A percentile compares a stretch with the other conserved stretches of the same genome.
phyloP scores from a whole-genome alignment of 2,113 vertebrate genomes.

The Budorcas taxicolor region DNA sequence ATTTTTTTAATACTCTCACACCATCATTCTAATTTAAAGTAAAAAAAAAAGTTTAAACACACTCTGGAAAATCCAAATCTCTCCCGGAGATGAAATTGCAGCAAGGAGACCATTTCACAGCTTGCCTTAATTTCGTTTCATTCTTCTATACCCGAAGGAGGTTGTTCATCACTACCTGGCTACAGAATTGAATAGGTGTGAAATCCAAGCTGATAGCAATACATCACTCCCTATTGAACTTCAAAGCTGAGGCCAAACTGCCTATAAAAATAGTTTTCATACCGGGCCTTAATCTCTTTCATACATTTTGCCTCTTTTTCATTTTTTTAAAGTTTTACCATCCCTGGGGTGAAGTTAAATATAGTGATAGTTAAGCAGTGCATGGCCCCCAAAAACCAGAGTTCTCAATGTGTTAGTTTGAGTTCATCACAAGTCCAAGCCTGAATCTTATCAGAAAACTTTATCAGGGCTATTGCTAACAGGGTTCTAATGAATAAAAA shows the following conservation, averaged over 20 bases:
- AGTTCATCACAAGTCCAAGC: background rate
- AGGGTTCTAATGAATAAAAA: background rate
- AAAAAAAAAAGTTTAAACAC: background rate
- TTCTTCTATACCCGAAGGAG: constrained; percentile 57
- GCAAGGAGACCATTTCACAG: constrained; percentile 38
- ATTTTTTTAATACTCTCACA: background rate
- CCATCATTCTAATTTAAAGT: constrained; percentile 20
- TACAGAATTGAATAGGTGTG: constrained; percentile 72
- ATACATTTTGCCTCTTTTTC: constrained; percentile 39
- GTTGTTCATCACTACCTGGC: constrained; percentile 58
- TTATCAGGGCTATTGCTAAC: background rate
- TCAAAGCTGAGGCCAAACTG: constrained; percentile 69
- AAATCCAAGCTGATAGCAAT: constrained; percentile 63
- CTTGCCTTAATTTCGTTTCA: constrained; percentile 64
- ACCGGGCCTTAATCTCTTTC: constrained; percentile 70
- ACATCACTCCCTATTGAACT: constrained; percentile 62
- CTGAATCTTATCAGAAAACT: background rate
- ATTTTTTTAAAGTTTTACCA: constrained; percentile 27
- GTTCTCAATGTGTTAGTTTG: background rate
- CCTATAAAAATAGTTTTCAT: constrained; percentile 74
- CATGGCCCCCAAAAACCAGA: background rate
- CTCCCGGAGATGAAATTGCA: constrained; percentile 4
- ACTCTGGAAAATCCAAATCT: background rate
- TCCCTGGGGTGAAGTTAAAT: background rate
- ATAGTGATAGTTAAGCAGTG: background rate